phyloP scores from a whole-genome alignment of 2,888 invertebrate species.

The Alloscopus bannaensis region DNA sequence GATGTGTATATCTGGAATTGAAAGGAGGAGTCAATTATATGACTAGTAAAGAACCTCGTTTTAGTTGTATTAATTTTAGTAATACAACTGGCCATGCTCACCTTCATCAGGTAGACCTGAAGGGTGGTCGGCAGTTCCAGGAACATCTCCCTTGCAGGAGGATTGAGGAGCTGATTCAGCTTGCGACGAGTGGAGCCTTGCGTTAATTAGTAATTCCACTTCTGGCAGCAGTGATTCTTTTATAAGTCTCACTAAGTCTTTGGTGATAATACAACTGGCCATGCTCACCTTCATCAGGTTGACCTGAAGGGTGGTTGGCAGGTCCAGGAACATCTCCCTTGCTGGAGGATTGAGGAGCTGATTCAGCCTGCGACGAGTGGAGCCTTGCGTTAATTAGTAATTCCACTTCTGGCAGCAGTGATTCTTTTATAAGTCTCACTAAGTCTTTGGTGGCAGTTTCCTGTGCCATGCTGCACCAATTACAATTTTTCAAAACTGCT shows the following conservation, averaged over 20 bases:
- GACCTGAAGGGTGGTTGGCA: background rate
- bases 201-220: background rate
- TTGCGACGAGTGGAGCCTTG: too few species aligned
- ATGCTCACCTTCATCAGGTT: constrained; percentile 8
- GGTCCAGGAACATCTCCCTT: background rate
- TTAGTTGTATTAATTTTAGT: background rate
- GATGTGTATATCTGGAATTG: background rate
- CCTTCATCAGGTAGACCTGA: constrained; percentile 12
- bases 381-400: too few species aligned
- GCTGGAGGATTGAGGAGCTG: background rate
- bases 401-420: background rate
- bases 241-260: background rate
- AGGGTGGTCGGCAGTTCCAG: background rate
- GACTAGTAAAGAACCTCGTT: too few species aligned
- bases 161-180: background rate
- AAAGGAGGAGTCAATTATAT: background rate
- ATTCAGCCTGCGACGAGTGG: background rate
- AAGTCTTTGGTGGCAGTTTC: background rate
- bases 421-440: background rate
- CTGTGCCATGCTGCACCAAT: too few species aligned
- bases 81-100: background rate
- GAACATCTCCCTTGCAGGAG: background rate
- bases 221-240: background rate
- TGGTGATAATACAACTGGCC: background rate
- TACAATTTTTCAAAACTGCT: constrained; percentile 9